Conservation (phyloP, 2,797 vertebrate genomes). For the Distichodus sexfasciatus region DNA sequence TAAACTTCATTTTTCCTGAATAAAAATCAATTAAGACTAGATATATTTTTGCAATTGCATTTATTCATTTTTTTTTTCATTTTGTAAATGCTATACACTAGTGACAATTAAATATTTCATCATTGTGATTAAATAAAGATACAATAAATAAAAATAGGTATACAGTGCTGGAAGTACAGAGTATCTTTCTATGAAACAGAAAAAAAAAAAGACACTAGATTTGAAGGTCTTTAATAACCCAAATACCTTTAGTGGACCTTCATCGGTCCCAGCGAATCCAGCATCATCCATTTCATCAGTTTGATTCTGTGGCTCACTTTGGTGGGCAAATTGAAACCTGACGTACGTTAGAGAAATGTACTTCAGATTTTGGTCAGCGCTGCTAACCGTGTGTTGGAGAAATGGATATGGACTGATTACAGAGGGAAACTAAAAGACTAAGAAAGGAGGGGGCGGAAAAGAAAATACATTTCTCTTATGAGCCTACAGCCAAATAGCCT, state of each 20-base stretch:
- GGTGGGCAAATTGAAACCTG: too few relatives aligned
- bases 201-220: too few relatives aligned
- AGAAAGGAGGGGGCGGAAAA: not conserved
- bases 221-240: too few relatives aligned
- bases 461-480: conserved; percentile 43
- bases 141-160: conserved; percentile 35
- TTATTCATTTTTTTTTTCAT: conserved; percentile 66
- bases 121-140: conserved; percentile 28
- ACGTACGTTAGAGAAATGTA: too few relatives aligned
- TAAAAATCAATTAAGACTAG: not conserved
- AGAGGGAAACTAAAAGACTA: conserved; percentile 9
- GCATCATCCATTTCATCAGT: too few relatives aligned
- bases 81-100: conserved; percentile 76
- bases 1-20: too few relatives aligned
- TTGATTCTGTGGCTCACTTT: too few relatives aligned
- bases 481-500: conserved; percentile 70
- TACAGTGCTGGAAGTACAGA: not conserved
- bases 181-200: too few relatives aligned
- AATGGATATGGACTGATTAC: conserved; percentile 51
- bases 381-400: not conserved
- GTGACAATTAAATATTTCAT: conserved; percentile 40
- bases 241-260: conserved; percentile 1
- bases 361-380: too few relatives aligned
- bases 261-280: too few relatives aligned
- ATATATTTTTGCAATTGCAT: conserved; percentile 46